phyloP scores from a whole-genome alignment of 2,797 vertebrate species.

The Tapera naevia region DNA sequence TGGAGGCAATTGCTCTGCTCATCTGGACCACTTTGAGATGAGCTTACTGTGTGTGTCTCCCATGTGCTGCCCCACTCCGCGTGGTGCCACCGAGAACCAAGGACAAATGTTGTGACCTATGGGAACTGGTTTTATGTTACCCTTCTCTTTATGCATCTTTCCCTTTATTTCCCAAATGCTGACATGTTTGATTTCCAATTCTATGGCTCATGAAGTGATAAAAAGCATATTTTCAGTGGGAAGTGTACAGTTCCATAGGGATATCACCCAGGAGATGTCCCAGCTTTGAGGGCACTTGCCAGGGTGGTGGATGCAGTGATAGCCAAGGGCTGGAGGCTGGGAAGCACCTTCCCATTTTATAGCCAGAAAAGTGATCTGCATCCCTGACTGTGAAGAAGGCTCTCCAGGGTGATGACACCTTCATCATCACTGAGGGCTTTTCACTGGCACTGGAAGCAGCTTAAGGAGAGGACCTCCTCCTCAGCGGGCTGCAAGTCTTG shows the following conservation, averaged over 20 bases:
- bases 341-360: background rate
- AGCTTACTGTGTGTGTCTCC: background rate
- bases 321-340: background rate
- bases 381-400: background rate
- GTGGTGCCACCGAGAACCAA: background rate
- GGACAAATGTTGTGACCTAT: rapidly evolving
- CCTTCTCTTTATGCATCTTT: background rate
- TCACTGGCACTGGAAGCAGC: background rate
- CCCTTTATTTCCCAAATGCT: background rate
- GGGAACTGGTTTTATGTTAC: background rate
- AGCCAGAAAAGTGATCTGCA: background rate
- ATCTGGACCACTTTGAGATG: background rate
- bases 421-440: background rate
- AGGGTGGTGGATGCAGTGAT: background rate
- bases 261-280: background rate
- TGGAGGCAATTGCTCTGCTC: background rate
- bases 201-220: background rate
- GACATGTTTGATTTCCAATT: background rate
- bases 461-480: background rate
- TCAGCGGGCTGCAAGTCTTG: background rate
- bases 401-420: background rate
- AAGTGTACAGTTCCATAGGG: background rate
- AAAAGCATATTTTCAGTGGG: background rate
- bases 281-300: background rate
- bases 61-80: background rate